These are phyloP conservation scores for Oxycera nigricornis DNA, from an alignment of 2,888 invertebrate species.

Conservation along the genomic window DNA sequence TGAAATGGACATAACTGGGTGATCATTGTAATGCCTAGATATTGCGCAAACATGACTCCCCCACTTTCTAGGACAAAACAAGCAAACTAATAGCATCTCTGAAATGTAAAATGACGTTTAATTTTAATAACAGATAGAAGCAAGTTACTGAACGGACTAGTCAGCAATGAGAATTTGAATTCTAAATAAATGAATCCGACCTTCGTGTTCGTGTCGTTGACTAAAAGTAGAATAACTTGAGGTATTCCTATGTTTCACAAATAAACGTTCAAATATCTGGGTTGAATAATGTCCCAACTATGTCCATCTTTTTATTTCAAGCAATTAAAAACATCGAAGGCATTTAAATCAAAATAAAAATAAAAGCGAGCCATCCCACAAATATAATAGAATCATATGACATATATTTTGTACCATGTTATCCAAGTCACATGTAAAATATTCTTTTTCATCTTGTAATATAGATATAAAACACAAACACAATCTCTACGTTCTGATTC, in stretches of 20 bases:
- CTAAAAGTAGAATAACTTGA: too few species aligned
- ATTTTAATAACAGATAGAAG: too few species aligned
- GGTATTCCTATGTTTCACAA: too few species aligned
- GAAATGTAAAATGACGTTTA: too few species aligned
- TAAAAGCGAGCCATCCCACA: not conserved
- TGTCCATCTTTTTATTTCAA: not conserved
- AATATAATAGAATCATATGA: not conserved
- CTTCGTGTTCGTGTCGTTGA: too few species aligned
- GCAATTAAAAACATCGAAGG: not conserved
- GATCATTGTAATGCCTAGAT: not conserved
- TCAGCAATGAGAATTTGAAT: too few species aligned
- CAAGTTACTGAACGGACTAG: too few species aligned
- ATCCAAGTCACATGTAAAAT: slow-evolving; percentile 23
- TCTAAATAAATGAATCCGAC: too few species aligned
- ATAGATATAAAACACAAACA: slow-evolving; percentile 63
- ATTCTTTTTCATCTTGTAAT: slow-evolving; percentile 37
- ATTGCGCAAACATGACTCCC: not conserved
- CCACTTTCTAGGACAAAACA: too few species aligned
- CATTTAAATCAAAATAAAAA: not conserved
- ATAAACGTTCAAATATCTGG: too few species aligned
- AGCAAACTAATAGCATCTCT: too few species aligned
- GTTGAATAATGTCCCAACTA: too few species aligned
- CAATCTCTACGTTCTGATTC: slow-evolving; percentile 70
- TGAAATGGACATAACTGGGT: slow-evolving; percentile 13
- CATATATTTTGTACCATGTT: not conserved